These are phyloP conservation scores for Hirudinaria manillensis DNA, from an alignment of 2,888 invertebrate species.

Conservation along the genomic window DNA sequence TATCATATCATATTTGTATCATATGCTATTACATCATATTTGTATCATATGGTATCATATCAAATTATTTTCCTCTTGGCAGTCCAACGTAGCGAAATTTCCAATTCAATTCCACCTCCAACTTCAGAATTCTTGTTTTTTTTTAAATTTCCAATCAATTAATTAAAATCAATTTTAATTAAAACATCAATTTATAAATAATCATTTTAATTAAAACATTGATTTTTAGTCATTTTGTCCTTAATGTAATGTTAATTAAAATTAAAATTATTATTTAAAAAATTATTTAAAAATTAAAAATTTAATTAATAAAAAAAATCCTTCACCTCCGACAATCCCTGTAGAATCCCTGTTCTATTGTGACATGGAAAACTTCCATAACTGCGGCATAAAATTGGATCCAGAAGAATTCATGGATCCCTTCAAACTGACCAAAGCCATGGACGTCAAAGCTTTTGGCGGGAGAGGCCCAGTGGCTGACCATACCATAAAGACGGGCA, in stretches of 20 bases:
- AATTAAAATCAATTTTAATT: no score
- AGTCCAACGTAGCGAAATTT: no score
- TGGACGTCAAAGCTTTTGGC: background rate
- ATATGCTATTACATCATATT: no score
- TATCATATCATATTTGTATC: no score
- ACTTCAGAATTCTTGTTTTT: no score
- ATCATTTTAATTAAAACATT: background rate
- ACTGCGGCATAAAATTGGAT: background rate
- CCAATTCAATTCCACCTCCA: no score
- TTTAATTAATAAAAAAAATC: background rate
- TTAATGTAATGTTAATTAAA: background rate
- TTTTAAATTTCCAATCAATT: no score
- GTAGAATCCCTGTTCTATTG: slow-evolving; percentile 12
- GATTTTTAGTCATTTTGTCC: background rate
- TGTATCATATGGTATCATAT: no score
- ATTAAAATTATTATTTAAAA: background rate
- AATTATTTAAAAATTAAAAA: background rate
- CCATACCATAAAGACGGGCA: background rate
- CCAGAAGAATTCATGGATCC: background rate
- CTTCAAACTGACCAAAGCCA: background rate
- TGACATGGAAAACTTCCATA: slow-evolving; percentile 15
- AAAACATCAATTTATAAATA: no score
- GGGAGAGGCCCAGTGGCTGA: background rate
- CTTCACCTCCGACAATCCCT: no score
- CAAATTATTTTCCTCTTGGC: no score